A percentile compares a stretch with the other conserved stretches of the same genome.
phyloP scores from a whole-genome alignment of 53 echinoderm and acorn worm species.

The Astropecten irregularis region DNA sequence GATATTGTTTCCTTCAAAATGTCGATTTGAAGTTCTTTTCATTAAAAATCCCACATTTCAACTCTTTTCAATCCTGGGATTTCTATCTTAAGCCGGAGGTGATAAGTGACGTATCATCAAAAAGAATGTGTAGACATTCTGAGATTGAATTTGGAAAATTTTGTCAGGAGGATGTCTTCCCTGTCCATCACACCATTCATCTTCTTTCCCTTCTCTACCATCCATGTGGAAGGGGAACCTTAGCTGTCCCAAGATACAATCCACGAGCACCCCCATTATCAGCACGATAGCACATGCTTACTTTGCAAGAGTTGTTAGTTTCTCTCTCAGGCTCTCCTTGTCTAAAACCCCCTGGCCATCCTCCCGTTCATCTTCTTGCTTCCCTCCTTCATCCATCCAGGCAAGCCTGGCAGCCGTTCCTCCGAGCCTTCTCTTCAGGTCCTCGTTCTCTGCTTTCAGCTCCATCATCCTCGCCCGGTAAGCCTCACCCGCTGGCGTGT shows the following conservation, averaged over 20 bases:
- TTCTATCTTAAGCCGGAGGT: not conserved
- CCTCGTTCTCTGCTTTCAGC: constrained; percentile 70
- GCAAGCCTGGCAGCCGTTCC: constrained; percentile 9
- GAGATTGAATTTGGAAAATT: too few species aligned
- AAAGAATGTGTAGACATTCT: too few species aligned
- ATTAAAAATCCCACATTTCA: not conserved
- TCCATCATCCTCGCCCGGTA: constrained; percentile 52
- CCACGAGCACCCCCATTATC: too few species aligned
- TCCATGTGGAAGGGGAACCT: too few species aligned
- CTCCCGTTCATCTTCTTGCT: not conserved
- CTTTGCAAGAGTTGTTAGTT: constrained; percentile 55
- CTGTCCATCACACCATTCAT: too few species aligned
- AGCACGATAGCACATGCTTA: too few species aligned
- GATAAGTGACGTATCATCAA: too few species aligned
- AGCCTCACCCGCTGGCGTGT: constrained; percentile 59
- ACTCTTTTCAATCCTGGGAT: not conserved
- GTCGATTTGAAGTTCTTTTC: too few species aligned
- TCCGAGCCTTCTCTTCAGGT: constrained; percentile 55
- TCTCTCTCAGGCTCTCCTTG: constrained; percentile 30
- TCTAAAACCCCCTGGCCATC: not conserved
- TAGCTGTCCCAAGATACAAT: too few species aligned
- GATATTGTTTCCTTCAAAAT: too few species aligned
- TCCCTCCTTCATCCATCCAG: constrained; percentile 9
- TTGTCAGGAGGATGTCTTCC: too few species aligned
- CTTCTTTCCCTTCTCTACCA: too few species aligned